These are phyloP conservation scores for Ametastegia equiseti DNA, from an alignment of 2,888 invertebrate genomes.

Conservation along the genomic window DNA sequence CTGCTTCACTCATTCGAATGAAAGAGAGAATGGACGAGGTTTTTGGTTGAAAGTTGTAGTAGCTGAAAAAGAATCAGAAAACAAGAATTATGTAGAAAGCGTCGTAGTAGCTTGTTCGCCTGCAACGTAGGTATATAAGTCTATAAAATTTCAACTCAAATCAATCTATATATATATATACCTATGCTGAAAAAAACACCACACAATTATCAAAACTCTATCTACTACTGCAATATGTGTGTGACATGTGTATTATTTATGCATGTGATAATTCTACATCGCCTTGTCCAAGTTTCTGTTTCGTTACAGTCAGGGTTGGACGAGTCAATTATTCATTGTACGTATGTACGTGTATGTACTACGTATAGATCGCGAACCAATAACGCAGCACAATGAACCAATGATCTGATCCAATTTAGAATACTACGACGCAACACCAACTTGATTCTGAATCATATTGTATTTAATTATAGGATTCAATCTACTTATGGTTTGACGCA, in stretches of 20 bases:
- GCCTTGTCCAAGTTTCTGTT: not conserved
- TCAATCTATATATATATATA: no score
- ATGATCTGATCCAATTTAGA: constrained; percentile 28
- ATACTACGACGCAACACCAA: constrained; percentile 18
- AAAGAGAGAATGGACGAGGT: constrained; percentile 80
- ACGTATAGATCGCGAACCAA: constrained; percentile 34
- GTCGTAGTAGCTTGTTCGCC: constrained; percentile 30
- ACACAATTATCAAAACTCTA: constrained; percentile 1
- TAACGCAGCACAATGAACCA: constrained; percentile 34
- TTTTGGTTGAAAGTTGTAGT: constrained; percentile 80
- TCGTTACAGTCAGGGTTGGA: constrained; percentile 29
- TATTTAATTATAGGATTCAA: constrained; percentile 16
- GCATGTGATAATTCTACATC: not conserved
- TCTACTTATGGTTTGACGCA: not conserved
- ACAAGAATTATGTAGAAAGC: constrained; percentile 64
- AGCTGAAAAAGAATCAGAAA: constrained; percentile 78
- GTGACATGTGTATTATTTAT: not conserved
- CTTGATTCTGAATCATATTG: constrained; percentile 10
- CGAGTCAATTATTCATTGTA: no score
- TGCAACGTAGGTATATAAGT: constrained; percentile 9
- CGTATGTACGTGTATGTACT: no score
- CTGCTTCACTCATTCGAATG: constrained; percentile 76
- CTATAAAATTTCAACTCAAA: not conserved
- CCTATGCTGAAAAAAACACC: not conserved
- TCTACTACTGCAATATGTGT: not conserved